Percentiles rank a stretch among this genome's conserved stretches.
phyloP scores from a whole-genome alignment of 2,888 invertebrate species.

The Pegoplata infirma region DNA sequence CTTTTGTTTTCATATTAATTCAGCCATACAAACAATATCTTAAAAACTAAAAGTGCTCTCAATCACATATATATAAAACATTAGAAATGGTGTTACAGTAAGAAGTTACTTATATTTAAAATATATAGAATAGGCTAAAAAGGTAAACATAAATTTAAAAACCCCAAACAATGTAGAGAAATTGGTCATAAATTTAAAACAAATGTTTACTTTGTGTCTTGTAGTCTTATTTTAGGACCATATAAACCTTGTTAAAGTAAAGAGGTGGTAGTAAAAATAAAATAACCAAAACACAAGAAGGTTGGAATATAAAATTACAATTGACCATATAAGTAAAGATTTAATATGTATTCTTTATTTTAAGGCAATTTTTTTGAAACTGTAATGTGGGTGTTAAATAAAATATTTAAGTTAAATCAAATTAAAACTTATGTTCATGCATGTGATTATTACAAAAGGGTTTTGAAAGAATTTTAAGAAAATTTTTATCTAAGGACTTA shows the following conservation, averaged over 20 bases:
- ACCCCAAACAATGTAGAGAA: conserved; percentile 29
- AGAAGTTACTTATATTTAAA: conserved; percentile 1
- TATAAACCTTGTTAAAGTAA: neutral
- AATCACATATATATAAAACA: too few species aligned
- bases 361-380: neutral
- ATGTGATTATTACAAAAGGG: neutral
- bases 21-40: too few species aligned
- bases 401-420: conserved; percentile 6
- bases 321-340: conserved; percentile 3
- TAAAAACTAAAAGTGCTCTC: too few species aligned
- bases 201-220: conserved; percentile 21
- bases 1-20: too few species aligned
- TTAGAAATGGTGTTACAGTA: too few species aligned
- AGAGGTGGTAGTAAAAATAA: neutral
- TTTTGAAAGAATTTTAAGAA: neutral
- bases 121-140: conserved; percentile 20
- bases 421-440: conserved; percentile 8
- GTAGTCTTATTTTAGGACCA: neutral
- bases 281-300: conserved; percentile 10
- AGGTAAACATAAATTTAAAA: conserved; percentile 39
- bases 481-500: neutral
- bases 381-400: conserved; percentile 5
- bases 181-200: conserved; percentile 43
- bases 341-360: conserved; percentile 18
- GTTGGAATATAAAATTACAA: neutral